These are phyloP conservation scores for Drosophila nasuta DNA, from an alignment of 1,140 invertebrate genomes.

Conservation along the genomic window DNA sequence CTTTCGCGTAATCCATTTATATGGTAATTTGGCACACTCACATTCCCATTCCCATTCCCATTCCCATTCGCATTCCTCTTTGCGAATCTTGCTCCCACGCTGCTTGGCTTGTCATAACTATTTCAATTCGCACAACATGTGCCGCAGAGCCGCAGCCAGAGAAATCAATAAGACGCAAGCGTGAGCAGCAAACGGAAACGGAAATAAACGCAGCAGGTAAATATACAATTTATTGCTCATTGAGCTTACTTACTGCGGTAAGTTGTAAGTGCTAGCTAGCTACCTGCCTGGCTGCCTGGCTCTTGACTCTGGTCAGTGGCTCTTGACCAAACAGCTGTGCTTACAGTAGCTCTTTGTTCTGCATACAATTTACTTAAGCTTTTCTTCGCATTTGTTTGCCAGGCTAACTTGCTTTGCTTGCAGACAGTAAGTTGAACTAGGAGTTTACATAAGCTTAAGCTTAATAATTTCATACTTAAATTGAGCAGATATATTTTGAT, in stretches of 20 bases:
- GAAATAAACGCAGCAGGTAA: constrained; percentile 47
- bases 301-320: background rate
- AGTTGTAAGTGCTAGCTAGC: background rate
- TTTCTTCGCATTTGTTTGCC: background rate
- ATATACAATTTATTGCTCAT: constrained; percentile 28
- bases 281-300: too few relatives aligned
- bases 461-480: background rate
- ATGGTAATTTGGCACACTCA: constrained; percentile 68
- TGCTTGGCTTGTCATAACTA: constrained; percentile 69
- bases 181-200: constrained; percentile 22
- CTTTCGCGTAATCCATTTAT: constrained; percentile 75
- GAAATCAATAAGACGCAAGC: constrained; percentile 47
- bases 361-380: background rate
- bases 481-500: background rate
- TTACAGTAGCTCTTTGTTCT: background rate
- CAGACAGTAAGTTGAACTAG: too few relatives aligned
- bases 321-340: constrained; percentile 12
- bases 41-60: constrained; percentile 1
- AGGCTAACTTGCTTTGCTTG: too few relatives aligned
- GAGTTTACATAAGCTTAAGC: too few relatives aligned
- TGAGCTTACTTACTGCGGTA: background rate
- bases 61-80: background rate
- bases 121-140: constrained; percentile 77
- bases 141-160: constrained; percentile 36
- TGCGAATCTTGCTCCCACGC: background rate